Evolutionary conservation across 1,140 invertebrate species (phyloP).

Genomic region (Oreohelix idahoensis): DNA sequence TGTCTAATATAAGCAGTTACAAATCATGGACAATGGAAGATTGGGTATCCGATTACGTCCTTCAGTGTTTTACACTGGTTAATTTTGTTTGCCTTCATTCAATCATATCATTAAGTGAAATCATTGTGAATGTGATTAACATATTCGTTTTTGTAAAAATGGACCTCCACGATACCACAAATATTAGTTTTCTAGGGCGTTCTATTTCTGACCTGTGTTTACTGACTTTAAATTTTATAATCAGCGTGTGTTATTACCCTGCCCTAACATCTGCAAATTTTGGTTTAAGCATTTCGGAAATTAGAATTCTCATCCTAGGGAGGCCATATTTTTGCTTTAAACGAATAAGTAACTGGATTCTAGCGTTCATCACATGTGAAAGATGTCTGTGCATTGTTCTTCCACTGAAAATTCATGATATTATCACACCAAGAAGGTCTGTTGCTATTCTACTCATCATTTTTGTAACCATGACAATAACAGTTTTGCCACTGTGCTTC

Average conservation of each 20-base stretch:
- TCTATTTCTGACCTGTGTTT: neutral
- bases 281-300: neutral
- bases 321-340: slow-evolving; percentile 9
- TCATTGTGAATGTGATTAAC: neutral
- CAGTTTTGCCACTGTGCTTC: neutral
- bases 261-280: neutral
- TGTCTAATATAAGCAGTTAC: no score
- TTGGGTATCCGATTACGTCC: neutral
- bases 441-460: neutral
- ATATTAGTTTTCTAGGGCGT: neutral
- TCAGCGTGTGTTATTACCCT: neutral
- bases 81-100: neutral
- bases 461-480: neutral
- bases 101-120: neutral
- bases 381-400: neutral
- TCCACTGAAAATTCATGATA: neutral
- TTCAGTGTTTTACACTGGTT: neutral
- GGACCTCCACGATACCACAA: neutral
- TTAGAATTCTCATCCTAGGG: neutral
- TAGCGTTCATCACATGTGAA: neutral
- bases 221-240: neutral
- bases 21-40: no score
- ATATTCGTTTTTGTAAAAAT: neutral
- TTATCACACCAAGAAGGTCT: neutral
- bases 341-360: neutral